Evolutionary conservation across 2,888 invertebrate species (phyloP), one percentile per base, ranked within the genome.

Genomic region (Rhorus exstirpatorius): DNA sequence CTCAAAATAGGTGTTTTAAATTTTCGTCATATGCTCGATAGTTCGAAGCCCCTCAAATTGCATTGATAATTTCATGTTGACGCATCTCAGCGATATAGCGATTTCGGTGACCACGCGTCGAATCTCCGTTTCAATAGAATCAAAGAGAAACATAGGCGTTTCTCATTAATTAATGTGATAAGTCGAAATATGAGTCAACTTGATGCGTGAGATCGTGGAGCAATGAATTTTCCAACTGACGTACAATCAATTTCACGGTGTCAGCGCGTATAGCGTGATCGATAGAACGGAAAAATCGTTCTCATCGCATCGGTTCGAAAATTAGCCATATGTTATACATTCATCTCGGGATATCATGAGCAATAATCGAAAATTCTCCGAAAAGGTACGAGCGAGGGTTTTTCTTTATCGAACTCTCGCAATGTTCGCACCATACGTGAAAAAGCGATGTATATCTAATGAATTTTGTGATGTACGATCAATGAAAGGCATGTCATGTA

Each of bases 381-480:
- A 8, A 58, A 46, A 44, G 0, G 10, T 12, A 58, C 26, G 14
- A 24, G 12, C 24, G 41, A 24, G 8, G 49, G 19, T 38, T 51
- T 67, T 31, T 2, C 53, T 55, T 21, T 14, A 74, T 61, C 1
- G 24, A 38, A 70, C 24, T 63, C 75, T 58, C n/a, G n/a, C 44
- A 58, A 60, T 49, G 51, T 72, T 78, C 38, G 41, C 51, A 60
- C 38, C 17, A 21, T 26, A 44, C 14, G 38, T 38, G 35, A 8
- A 41, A 35, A 17, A 44, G 35, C 38, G 19, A 46, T 51, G 26
- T 26, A 10, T 46, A 51, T 35, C 70, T 53, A 75, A 83, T 79
- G 61, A 76, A 83, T 75, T 75, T 76, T 76, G 8, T 58, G 21
- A 35, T 19, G 19, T 17, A 24, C 38, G n/a, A 17, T 55, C 53